These are phyloP conservation scores for Atrina japonica DNA, from an alignment of 2,888 invertebrate genomes.

Conservation along the genomic window DNA sequence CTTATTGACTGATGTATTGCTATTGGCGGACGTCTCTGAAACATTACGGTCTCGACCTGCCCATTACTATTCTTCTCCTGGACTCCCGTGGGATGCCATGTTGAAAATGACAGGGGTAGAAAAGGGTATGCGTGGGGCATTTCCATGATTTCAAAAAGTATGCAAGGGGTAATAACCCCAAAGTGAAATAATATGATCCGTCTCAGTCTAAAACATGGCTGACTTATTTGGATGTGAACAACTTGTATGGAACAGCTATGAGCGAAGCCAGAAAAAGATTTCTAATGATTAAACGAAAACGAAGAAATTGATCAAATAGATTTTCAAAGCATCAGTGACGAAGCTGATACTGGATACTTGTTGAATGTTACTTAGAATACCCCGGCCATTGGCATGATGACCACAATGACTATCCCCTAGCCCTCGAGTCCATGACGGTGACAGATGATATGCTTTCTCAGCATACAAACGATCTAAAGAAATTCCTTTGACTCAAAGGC, in stretches of 20 bases:
- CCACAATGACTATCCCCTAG: slow-evolving; percentile 16
- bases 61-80: slow-evolving; percentile 68
- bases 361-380: too few species aligned
- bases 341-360: too few species aligned
- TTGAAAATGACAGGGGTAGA: too few species aligned
- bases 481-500: too few species aligned
- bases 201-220: slow-evolving; percentile 15
- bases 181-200: slow-evolving; percentile 21
- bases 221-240: slow-evolving; percentile 43
- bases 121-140: slow-evolving; percentile 55
- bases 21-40: slow-evolving; percentile 75
- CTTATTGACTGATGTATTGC: slow-evolving; percentile 63
- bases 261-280: too few species aligned
- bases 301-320: too few species aligned
- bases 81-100: slow-evolving; percentile 59
- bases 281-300: too few species aligned
- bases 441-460: slow-evolving; percentile 20
- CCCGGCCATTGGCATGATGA: slow-evolving; percentile 20
- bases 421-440: not conserved
- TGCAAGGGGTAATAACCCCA: slow-evolving; percentile 37
- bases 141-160: slow-evolving; percentile 55
- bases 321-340: too few species aligned
- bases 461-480: not conserved
- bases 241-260: too few species aligned
- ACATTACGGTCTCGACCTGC: slow-evolving; percentile 61